Base-by-base conservation (phyloP, 2,888 invertebrate species). In the Hetaerina titia region DNA sequence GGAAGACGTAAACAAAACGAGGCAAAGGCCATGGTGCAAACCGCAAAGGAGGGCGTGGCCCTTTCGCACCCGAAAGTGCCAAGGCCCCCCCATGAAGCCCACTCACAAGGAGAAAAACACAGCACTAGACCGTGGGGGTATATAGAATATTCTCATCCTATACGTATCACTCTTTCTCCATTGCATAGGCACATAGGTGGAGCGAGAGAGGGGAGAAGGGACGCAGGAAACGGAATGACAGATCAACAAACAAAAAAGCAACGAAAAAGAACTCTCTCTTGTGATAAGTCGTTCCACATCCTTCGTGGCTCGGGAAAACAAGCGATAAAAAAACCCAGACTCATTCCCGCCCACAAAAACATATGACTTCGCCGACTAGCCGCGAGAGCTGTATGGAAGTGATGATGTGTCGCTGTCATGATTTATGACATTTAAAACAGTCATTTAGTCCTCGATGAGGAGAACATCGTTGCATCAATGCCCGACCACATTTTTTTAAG, bases 261-360 rank as follows among this genome's bases (percentile, higher is more conserved):
- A 69, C 69, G 69, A 69, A 22, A 22, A 19, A 69, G 69, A 22
- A 25, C 31, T 22, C 81, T 81, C 74, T 31, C 45, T 22, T 69
- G 81, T 31, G 81, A 81, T 81, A 81, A 81, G 81, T 81, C 81
- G 81, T 31, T 81, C 81, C 81, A 81, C 81, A 81, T 81, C 81
- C 81, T 81, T 81, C 25, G 31, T 6, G 31, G 31, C 31, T 81
- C 81, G 81, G 69, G 81, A 81, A 81, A 81, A 81, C 81, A 81
- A 81, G 81, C 81, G 81, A 81, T 81, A 81, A 81, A 81, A 60
- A 9, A 81, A 81, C 13, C 81, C 81, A 81, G 81, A 81, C 81
- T 25, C 81, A 81, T 15, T 15, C 22, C 22, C 81, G 81, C 81
- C 81, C 81, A 81, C 81, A 31, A 81, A 81, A 81, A 81, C 25